A percentile compares a stretch with the other conserved stretches of the same genome.
These are phyloP conservation scores for Hymenochirus boettgeri DNA, from an alignment of 2,113 vertebrate genomes.

Conservation along the genomic window DNA sequence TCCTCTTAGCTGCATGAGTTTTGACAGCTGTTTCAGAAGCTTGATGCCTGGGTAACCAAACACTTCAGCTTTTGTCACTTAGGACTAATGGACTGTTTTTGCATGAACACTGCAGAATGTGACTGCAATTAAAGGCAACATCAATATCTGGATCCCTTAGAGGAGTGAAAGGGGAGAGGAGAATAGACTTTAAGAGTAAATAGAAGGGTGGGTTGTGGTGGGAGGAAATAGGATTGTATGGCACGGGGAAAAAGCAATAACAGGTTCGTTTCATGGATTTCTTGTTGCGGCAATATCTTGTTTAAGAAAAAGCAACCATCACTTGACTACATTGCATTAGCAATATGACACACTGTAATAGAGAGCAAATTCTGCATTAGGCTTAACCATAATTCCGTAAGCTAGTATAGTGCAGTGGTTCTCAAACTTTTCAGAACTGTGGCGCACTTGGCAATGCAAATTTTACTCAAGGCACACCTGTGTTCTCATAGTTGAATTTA, in stretches of 20 bases:
- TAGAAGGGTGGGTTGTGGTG: not conserved
- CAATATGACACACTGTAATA: too few species aligned
- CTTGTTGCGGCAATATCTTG: too few species aligned
- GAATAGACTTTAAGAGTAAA: conserved; percentile 26
- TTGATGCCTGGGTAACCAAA: conserved; percentile 39
- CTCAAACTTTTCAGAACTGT: too few species aligned
- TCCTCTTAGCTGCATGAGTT: conserved; percentile 41
- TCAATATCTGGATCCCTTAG: conserved; percentile 35
- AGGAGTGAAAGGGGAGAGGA: conserved; percentile 21
- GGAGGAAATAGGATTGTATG: conserved; percentile 15
- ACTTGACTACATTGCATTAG: too few species aligned
- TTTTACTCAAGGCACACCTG: too few species aligned
- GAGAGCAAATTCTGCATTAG: too few species aligned
- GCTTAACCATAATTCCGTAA: too few species aligned
- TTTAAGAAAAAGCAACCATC: too few species aligned
- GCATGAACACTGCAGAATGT: conserved; percentile 43
- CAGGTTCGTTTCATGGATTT: too few species aligned
- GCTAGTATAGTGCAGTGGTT: too few species aligned
- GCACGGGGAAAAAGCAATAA: conserved; percentile 1
- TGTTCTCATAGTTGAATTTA: too few species aligned
- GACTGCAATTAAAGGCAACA: conserved; percentile 43
- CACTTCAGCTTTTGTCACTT: conserved; percentile 41
- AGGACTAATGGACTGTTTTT: conserved; percentile 43
- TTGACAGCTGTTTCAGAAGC: conserved; percentile 40
- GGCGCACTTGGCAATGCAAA: too few species aligned